Base-by-base conservation (phyloP, 2,888 invertebrate species). In the Tiliacea aurago region DNA sequence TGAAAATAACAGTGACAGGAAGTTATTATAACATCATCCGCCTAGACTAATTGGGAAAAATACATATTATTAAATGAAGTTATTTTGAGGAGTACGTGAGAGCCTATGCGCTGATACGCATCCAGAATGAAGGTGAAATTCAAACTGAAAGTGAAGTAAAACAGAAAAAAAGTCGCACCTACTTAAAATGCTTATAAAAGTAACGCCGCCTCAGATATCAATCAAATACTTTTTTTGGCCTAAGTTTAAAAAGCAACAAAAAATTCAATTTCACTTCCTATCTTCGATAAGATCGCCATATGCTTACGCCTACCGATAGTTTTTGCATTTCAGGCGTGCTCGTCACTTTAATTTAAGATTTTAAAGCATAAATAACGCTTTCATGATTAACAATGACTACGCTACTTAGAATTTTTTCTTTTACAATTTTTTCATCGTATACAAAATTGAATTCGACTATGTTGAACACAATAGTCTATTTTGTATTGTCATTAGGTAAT, bases 391-490 rank as follows among this genome's bases (percentile, higher is more conserved):
- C 43, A 45, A 28, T 11, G 45, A 11, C 11, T 28, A 3, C 3
- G 43, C 43, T 61, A 41, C 15, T 37, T 23, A 10, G 23, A 61
- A 15, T 15, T 10, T 3, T 5, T 11, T 43, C 23, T 62, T 45
- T 28, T 45, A 28, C 4, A 7, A 0, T n/a, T 20, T 28, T 63
- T 28, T 28, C 23, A 11, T 62, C 18, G 7, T 20, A 23, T 11
- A 45, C 62, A 11, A 62, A 62, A 62, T 62, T 62, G 62, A 62
- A 62, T 45, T 62, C 20, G 7, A 20, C 28, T 18, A 18, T 62
- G 7, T 62, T 62, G 61, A 62, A 23, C 23, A 6, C 18, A 6
- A 23, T 11, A 13, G 45, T 45, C 7, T 45, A 20, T 45, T 63
- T 63, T 45, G 45, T 28, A 37, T 37, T 28, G 13, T 28, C 7